Conservation (phyloP, 2,888 invertebrate genomes). For the Acheta domesticus region DNA sequence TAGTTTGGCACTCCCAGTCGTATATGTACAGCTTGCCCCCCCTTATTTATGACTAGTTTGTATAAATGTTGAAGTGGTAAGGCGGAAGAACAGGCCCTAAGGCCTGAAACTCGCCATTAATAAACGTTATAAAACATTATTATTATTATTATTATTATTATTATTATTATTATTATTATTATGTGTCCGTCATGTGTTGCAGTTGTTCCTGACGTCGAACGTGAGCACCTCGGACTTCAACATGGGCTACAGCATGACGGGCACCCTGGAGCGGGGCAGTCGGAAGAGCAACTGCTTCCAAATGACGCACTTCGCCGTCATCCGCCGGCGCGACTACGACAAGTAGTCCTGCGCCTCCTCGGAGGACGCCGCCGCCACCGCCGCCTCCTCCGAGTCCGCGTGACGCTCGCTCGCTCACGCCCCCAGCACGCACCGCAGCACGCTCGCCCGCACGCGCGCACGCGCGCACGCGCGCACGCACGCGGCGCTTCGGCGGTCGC, state of each 20-base stretch:
- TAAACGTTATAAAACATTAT: too few species aligned
- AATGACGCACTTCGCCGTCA: slow-evolving; percentile 83
- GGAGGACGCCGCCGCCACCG: not conserved
- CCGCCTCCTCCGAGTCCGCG: not conserved
- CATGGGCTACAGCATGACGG: slow-evolving; percentile 87
- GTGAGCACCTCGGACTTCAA: slow-evolving; percentile 83
- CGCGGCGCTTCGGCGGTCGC: too few species aligned
- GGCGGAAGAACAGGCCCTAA: too few species aligned
- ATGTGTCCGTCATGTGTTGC: slow-evolving; percentile 38
- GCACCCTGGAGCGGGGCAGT: slow-evolving; percentile 75
- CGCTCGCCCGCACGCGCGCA: too few species aligned
- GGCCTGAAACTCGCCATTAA: too few species aligned
- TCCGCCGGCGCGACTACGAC: slow-evolving; percentile 72
- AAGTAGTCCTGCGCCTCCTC: slow-evolving; percentile 43
- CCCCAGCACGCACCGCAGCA: not conserved
- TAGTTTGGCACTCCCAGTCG: too few species aligned
- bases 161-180: too few species aligned
- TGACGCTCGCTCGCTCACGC: not conserved
- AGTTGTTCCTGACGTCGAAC: slow-evolving; percentile 78
- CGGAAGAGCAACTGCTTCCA: slow-evolving; percentile 74
- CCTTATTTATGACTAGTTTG: too few species aligned
- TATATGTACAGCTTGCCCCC: too few species aligned
- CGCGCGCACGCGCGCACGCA: too few species aligned
- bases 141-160: too few species aligned
- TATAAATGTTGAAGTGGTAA: too few species aligned